Base-by-base conservation (phyloP, 64 coral and sea anemone species). In the Platygyra sinensis region DNA sequence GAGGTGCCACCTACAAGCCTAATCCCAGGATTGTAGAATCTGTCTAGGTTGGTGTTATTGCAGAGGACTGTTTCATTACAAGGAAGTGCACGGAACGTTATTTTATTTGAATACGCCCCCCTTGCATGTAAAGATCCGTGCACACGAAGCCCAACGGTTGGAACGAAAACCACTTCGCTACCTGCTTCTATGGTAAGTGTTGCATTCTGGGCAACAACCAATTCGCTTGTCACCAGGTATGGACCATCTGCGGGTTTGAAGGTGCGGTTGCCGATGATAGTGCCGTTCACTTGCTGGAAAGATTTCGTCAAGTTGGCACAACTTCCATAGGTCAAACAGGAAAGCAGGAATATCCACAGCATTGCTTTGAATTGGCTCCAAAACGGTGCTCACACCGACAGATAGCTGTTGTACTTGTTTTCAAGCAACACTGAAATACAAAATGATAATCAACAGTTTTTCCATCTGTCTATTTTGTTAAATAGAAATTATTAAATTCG, bases 121-220 rank as follows among this genome's bases (percentile, higher is more conserved):
- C 89, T 72, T n/a, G 90, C 94, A 22, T 83, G 59, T 5, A 96
- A 87, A 46, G 74, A 57, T 72, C 94, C 94, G 5, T 89, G 25
- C 25, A 96, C 86, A 5, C 30, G 62, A 13, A 96, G 31, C 16
- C 89, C 86, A 0, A 96, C 63, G 10, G 73, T 75, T 71, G 94
- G 73, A 17, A 78, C 27, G 14, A 96, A 76, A 39, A 59, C 22
- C 5, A 96, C 50, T 72, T 88, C 28, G 3, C 73, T 38, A 22
- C 94, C 94, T n/a, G 94, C 71, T 50, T 96, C 89, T 8, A 96
- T 54, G 24, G 55, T 84, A 67, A 96, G 60, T 24, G 52, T 92
- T 2, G 90, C 39, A 20, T 39, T 86, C 5, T 92, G 75, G 16
- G 80, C 16, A 60, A 96, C 65, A 62, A 92, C 46, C 22, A 96